Evolutionary conservation across 2,888 invertebrate genomes (phyloP).

Genomic region (Megalurothrips usitatus): DNA sequence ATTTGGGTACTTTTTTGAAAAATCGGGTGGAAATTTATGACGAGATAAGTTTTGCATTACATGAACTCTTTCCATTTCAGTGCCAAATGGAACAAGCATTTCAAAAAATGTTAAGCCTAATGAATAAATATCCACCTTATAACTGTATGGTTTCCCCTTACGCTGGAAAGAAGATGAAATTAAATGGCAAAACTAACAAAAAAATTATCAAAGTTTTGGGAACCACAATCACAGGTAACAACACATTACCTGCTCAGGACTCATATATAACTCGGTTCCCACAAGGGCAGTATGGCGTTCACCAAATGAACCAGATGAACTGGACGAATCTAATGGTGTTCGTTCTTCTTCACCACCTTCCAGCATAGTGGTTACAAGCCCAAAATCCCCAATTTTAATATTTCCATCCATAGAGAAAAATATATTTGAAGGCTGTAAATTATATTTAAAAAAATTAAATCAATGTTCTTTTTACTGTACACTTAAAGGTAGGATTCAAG

Average conservation of each 20-base stretch:
- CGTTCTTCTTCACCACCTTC: constrained; percentile 47
- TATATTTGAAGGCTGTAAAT: constrained; percentile 76
- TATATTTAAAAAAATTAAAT: constrained; percentile 30
- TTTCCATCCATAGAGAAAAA: constrained; percentile 87
- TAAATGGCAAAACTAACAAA: constrained; percentile 38
- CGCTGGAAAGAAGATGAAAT: constrained; percentile 47
- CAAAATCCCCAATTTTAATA: constrained; percentile 97
- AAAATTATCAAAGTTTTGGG: neutral
- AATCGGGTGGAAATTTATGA: constrained; percentile 64
- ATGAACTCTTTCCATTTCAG: constrained; percentile 81
- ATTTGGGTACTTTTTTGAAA: constrained; percentile 58
- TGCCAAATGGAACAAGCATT: constrained; percentile 80
- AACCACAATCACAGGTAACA: neutral
- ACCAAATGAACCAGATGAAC: constrained; percentile 37
- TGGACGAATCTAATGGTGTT: constrained; percentile 31
- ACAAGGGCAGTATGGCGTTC: constrained; percentile 56
- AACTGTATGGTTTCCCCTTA: constrained; percentile 67
- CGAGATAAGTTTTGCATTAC: constrained; percentile 62
- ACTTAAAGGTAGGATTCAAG: neutral
- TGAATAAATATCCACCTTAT: constrained; percentile 93
- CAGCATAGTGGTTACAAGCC: constrained; percentile 86
- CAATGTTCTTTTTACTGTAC: neutral
- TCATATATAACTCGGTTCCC: constrained; percentile 96
- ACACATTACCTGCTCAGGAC: constrained; percentile 76
- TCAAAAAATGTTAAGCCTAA: constrained; percentile 92